Conservation (phyloP, 2,888 invertebrate genomes). For the Agriopis aurantiaria region DNA sequence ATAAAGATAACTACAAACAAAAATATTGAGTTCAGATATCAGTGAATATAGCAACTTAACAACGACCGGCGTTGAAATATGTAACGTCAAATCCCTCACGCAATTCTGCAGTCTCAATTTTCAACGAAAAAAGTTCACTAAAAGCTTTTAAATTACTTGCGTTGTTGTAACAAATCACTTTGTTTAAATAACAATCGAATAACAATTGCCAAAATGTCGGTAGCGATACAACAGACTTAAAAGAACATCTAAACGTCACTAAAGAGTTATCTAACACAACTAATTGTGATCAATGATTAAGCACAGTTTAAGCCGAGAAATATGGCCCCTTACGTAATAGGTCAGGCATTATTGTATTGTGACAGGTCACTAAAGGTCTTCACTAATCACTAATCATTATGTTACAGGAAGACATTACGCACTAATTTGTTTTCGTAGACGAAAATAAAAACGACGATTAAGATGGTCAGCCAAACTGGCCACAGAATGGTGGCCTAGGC, state of each 20-base stretch:
- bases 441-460: background rate
- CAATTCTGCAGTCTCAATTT: slow-evolving; percentile 13
- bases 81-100: slow-evolving; percentile 18
- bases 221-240: slow-evolving; percentile 36
- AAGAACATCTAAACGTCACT: slow-evolving; percentile 38
- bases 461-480: too few relatives aligned
- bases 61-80: background rate
- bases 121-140: slow-evolving; percentile 7
- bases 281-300: slow-evolving; percentile 63
- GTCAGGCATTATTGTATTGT: slow-evolving; percentile 42
- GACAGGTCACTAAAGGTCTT: slow-evolving; percentile 50
- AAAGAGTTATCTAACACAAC: slow-evolving; percentile 59
- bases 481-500: background rate
- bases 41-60: background rate
- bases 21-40: background rate
- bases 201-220: slow-evolving; percentile 22
- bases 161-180: slow-evolving; percentile 10
- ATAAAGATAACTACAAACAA: background rate
- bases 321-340: slow-evolving; percentile 46
- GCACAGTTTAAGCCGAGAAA: slow-evolving; percentile 50
- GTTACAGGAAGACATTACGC: slow-evolving; percentile 31
- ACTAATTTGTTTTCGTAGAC: slow-evolving; percentile 15
- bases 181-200: slow-evolving; percentile 18
- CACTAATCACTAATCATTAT: slow-evolving; percentile 39
- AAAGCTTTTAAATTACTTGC: slow-evolving; percentile 17